A percentile compares a stretch with the other conserved stretches of the same genome.
Evolutionary conservation across 2,113 vertebrate genomes (phyloP).

Genomic region (Lophura nycthemera): DNA sequence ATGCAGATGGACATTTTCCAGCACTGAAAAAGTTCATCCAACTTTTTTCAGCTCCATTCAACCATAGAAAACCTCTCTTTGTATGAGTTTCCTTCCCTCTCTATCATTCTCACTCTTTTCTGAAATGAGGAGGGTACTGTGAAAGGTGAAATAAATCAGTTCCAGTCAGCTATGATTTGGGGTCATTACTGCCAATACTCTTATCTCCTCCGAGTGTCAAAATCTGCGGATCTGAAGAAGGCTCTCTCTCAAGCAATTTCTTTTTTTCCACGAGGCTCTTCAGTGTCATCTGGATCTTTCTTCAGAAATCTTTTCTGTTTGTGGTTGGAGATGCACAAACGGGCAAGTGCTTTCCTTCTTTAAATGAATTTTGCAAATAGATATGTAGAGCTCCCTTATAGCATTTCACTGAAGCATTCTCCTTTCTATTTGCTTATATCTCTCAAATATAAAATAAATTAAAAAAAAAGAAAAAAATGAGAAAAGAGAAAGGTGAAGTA

Average conservation of each 20-base stretch:
- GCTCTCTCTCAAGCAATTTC: neutral
- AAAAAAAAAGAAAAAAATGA: neutral
- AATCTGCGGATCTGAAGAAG: neutral
- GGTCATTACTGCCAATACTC: neutral
- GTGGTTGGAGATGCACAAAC: constrained; percentile 12
- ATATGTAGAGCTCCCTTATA: neutral
- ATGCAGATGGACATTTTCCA: neutral
- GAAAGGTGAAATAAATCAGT: neutral
- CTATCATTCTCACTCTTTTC: neutral
- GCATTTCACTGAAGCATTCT: neutral
- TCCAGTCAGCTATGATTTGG: neutral
- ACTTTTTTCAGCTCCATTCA: constrained; percentile 39
- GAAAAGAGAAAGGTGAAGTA: neutral
- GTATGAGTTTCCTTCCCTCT: neutral
- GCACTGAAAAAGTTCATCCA: constrained; percentile 11
- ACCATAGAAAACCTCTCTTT: constrained; percentile 1
- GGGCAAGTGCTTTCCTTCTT: constrained; percentile 57
- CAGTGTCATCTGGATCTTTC: neutral
- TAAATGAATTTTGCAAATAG: constrained; percentile 21
- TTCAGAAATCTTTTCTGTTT: constrained; percentile 22
- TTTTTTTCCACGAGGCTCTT: neutral
- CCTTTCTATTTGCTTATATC: neutral
- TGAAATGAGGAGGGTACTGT: neutral
- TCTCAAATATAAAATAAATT: neutral
- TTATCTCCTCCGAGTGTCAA: neutral